Evolutionary conservation across 1,140 invertebrate species (phyloP).

Genomic region (Idris sp.): DNA sequence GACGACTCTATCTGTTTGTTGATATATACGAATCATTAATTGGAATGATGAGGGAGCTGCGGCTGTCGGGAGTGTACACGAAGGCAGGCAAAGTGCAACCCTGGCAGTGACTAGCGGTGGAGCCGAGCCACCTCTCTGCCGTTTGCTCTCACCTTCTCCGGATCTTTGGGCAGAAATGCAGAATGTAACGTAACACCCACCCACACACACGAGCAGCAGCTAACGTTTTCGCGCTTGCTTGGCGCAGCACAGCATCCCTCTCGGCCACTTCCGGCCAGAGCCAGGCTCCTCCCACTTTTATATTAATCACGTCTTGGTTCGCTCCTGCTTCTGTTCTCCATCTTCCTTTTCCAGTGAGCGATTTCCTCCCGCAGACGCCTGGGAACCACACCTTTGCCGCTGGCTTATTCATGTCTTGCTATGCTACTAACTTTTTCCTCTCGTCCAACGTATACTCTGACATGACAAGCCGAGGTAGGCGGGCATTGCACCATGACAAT

Average conservation of each 20-base stretch:
- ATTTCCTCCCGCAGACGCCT: constrained; percentile 74
- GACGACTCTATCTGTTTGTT: constrained; percentile 36
- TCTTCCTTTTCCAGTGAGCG: constrained; percentile 74
- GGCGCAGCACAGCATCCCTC: constrained; percentile 75
- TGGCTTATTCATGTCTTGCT: constrained; percentile 75
- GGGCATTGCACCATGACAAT: constrained; percentile 62
- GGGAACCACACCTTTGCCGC: constrained; percentile 77
- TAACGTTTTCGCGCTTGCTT: constrained; percentile 74
- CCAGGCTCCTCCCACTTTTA: constrained; percentile 78
- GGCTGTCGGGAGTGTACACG: constrained; percentile 20
- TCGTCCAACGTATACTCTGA: constrained; percentile 59
- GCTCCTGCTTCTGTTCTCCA: constrained; percentile 72
- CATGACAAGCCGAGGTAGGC: constrained; percentile 62
- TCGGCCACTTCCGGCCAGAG: constrained; percentile 76
- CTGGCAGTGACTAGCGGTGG: constrained; percentile 40
- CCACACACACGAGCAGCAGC: constrained; percentile 67
- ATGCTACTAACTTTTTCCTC: constrained; percentile 66
- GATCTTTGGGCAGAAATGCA: constrained; percentile 61
- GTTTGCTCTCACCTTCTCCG: constrained; percentile 66
- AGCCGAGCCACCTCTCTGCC: constrained; percentile 27
- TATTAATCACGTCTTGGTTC: constrained; percentile 79
- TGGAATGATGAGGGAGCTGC: too few relatives aligned
- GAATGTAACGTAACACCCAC: constrained; percentile 62
- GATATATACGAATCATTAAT: constrained; percentile 44
- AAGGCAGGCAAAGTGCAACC: constrained; percentile 35